Conservation (phyloP, 2,113 vertebrate species). For the Propithecus coquereli region DNA sequence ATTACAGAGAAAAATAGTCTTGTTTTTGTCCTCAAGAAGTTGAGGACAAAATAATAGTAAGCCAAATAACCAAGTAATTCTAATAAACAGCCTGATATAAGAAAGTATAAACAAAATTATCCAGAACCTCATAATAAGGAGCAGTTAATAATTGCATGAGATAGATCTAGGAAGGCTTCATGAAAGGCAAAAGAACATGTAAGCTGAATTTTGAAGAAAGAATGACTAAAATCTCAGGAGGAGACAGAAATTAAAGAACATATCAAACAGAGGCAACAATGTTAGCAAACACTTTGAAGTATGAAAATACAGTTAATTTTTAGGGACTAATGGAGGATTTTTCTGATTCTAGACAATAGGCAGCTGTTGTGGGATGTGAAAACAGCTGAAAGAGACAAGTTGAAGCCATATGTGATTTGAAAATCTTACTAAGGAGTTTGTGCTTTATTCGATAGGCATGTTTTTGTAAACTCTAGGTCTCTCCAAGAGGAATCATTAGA, state of each 20-base stretch:
- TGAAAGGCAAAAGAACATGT: not conserved
- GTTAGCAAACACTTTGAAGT: not conserved
- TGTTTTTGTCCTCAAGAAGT: not conserved
- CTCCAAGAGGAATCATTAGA: too few species aligned
- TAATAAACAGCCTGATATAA: not conserved
- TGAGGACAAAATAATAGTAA: too few species aligned
- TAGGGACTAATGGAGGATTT: not conserved
- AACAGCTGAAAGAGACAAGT: too few species aligned
- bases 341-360: not conserved
- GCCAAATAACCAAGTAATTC: not conserved
- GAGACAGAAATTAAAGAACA: not conserved
- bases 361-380: not conserved
- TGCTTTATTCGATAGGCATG: too few species aligned
- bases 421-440: too few species aligned
- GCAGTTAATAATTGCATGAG: not conserved
- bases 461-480: too few species aligned
- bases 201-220: constrained; percentile 25
- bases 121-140: not conserved
- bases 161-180: not conserved
- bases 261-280: not conserved
- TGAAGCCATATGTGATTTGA: too few species aligned
- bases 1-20: constrained; percentile 4
- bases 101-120: not conserved
- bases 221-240: not conserved
- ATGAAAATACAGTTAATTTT: not conserved